These are phyloP conservation scores for Eristalis arbustorum DNA, from an alignment of 2,888 invertebrate species.

Conservation along the genomic window DNA sequence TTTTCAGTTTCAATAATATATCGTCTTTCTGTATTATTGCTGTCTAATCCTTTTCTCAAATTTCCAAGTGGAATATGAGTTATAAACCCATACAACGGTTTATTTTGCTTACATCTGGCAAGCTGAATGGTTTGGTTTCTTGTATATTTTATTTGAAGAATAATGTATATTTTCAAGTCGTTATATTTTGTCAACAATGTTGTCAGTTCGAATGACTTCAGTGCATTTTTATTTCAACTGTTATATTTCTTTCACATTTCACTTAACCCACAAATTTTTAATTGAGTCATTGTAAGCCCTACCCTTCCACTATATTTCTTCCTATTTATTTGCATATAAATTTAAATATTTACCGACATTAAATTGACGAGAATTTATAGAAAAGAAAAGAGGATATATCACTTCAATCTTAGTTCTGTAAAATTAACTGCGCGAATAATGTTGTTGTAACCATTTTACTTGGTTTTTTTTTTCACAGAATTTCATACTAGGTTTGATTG, in stretches of 20 bases:
- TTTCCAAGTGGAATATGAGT: too few species aligned
- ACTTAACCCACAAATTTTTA: background rate
- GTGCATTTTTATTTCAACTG: background rate
- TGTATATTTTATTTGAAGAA: background rate
- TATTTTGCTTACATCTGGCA: too few species aligned
- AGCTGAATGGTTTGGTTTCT: too few species aligned
- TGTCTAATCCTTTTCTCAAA: too few species aligned
- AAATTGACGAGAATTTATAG: conserved; percentile 21
- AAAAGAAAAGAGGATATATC: conserved; percentile 55
- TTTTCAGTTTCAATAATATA: too few species aligned
- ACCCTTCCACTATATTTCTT: conserved; percentile 14
- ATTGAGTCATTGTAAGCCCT: background rate
- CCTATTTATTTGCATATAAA: conserved; percentile 27
- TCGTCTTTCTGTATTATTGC: too few species aligned
- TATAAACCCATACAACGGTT: too few species aligned
- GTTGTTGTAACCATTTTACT: background rate
- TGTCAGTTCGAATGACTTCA: background rate
- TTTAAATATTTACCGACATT: conserved; percentile 13
- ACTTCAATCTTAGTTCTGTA: conserved; percentile 12
- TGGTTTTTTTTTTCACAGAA: background rate
- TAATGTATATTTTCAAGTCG: background rate
- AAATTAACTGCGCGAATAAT: background rate
- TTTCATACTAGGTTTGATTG: background rate
- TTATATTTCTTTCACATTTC: conserved; percentile 10
- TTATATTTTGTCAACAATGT: background rate